These are phyloP conservation scores for Anisognathus igniventris DNA, from an alignment of 2,797 vertebrate species.

Conservation along the genomic window DNA sequence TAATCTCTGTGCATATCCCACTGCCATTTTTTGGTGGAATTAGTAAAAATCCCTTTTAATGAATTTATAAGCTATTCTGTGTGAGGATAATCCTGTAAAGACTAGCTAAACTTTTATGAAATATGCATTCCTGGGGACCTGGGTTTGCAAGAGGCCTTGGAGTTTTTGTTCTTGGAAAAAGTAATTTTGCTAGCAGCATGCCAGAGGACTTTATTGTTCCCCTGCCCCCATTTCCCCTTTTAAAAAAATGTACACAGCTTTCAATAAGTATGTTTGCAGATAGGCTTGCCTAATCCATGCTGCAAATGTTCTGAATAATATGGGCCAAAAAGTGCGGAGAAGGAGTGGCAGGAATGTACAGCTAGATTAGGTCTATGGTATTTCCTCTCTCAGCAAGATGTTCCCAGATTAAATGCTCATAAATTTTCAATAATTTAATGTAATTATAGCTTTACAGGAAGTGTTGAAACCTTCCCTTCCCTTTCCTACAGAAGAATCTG, in stretches of 20 bases:
- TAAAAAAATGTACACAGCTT: background rate
- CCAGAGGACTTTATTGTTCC: background rate
- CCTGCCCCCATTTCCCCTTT: background rate
- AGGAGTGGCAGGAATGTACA: conserved; percentile 51
- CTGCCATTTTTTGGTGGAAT: background rate
- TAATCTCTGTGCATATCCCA: background rate
- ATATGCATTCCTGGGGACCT: background rate
- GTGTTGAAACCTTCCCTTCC: background rate
- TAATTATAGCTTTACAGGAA: background rate
- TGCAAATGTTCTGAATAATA: background rate
- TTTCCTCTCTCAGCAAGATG: conserved; percentile 39
- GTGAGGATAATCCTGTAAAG: background rate
- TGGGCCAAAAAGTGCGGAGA: background rate
- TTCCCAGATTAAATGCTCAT: background rate
- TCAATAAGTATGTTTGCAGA: background rate
- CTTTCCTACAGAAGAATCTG: background rate
- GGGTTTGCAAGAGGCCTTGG: background rate
- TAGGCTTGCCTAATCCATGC: background rate
- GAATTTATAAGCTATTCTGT: background rate
- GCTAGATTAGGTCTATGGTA: conserved; percentile 7
- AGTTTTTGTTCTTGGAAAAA: background rate
- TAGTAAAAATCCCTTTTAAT: conserved; percentile 15
- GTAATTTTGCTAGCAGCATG: background rate
- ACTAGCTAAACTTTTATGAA: background rate
- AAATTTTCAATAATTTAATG: background rate